Conservation (phyloP, 2,797 vertebrate genomes). For the Darevskia mixta region DNA sequence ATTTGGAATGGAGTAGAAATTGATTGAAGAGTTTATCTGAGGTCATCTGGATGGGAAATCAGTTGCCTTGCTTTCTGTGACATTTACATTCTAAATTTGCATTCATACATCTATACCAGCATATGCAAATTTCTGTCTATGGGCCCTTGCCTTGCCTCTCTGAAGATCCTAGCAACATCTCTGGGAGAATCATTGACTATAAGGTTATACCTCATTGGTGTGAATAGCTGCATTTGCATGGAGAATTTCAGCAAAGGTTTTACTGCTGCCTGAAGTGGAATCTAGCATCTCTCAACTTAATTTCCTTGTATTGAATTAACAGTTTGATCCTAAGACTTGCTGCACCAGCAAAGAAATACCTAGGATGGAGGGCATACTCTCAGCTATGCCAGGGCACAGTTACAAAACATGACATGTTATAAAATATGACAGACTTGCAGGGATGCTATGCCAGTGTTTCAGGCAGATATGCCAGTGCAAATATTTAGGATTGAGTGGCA, state of each 20-base stretch:
- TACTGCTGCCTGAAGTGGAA: neutral
- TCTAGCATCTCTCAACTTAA: neutral
- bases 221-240: neutral
- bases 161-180: too few relatives aligned
- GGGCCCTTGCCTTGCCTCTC: too few relatives aligned
- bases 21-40: too few relatives aligned
- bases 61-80: too few relatives aligned
- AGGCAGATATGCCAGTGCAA: neutral
- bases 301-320: neutral
- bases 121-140: too few relatives aligned
- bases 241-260: neutral
- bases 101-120: too few relatives aligned
- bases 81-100: too few relatives aligned
- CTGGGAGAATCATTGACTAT: neutral
- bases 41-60: too few relatives aligned
- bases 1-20: too few relatives aligned
- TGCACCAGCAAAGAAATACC: neutral
- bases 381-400: neutral
- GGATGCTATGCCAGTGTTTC: neutral
- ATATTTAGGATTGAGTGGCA: neutral
- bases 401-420: neutral
- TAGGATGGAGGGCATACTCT: neutral
- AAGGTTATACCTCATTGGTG: neutral
- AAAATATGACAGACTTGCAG: neutral
- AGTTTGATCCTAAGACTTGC: neutral